Conservation (phyloP, 2,888 invertebrate species). For the Chorisops tibialis region DNA sequence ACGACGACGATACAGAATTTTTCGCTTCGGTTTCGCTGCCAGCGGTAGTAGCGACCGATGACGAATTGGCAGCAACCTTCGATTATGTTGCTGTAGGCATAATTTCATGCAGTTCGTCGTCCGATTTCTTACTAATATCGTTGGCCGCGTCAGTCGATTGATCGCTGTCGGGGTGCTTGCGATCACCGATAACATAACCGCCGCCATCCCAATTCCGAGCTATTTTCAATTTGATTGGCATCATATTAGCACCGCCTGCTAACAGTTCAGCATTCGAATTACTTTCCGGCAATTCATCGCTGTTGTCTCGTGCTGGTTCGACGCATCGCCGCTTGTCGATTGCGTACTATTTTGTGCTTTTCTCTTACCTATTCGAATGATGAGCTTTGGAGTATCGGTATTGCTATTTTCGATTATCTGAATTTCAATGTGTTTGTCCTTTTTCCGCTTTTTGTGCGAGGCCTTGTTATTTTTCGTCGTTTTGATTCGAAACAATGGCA, state of each 20-base stretch:
- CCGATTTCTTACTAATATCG: neutral
- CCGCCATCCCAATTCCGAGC: constrained; percentile 77
- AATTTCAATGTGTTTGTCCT: constrained; percentile 60
- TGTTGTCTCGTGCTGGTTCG: constrained; percentile 4
- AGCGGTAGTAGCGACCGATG: constrained; percentile 35
- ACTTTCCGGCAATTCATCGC: constrained; percentile 51
- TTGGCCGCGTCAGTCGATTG: neutral
- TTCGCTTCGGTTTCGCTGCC: constrained; percentile 19
- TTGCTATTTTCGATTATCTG: constrained; percentile 54
- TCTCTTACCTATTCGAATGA: constrained; percentile 62
- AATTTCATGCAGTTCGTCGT: neutral
- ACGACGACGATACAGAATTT: constrained; percentile 16
- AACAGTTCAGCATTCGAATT: constrained; percentile 57
- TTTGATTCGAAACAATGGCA: constrained; percentile 29
- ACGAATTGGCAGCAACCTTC: constrained; percentile 6
- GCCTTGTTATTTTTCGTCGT: constrained; percentile 48
- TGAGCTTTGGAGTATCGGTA: constrained; percentile 68
- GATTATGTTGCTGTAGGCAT: neutral
- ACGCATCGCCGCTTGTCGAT: neutral
- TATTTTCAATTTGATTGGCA: constrained; percentile 75
- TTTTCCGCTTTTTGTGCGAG: constrained; percentile 54
- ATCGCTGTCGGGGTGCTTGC: neutral
- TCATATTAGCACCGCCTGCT: no score
- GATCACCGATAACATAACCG: constrained; percentile 50
- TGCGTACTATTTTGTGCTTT: constrained; percentile 43